Evolutionary conservation across 1,140 invertebrate genomes (phyloP).

Genomic region (Pseudoatta argentina): DNA sequence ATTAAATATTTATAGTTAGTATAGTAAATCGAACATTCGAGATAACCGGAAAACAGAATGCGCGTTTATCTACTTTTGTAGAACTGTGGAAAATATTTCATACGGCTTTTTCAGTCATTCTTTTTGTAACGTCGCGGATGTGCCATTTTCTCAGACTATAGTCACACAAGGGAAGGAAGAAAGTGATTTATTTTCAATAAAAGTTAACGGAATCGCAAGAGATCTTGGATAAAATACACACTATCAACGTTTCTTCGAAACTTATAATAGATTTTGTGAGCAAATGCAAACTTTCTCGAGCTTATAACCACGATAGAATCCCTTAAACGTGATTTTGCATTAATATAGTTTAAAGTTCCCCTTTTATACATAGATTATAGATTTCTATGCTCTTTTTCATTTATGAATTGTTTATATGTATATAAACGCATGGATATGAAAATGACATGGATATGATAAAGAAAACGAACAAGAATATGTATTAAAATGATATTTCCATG

Average conservation of each 20-base stretch:
- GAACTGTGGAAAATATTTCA: slow-evolving; percentile 18
- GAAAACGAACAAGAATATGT: background rate
- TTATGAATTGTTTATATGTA: background rate
- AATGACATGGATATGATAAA: background rate
- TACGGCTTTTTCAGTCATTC: background rate
- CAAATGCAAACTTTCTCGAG: slow-evolving; percentile 28
- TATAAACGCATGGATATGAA: background rate
- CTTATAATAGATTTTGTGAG: background rate
- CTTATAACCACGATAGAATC: slow-evolving; percentile 9
- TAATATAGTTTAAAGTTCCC: slow-evolving; percentile 17
- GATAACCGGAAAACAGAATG: background rate
- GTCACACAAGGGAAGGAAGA: background rate
- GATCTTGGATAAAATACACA: slow-evolving; percentile 9
- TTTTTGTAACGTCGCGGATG: background rate
- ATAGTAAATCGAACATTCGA: too few relatives aligned
- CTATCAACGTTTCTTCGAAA: slow-evolving; percentile 22
- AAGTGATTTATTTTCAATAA: slow-evolving; percentile 50
- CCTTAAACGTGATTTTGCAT: slow-evolving; percentile 53
- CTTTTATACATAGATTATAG: background rate
- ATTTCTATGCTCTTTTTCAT: background rate
- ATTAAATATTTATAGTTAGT: too few relatives aligned
- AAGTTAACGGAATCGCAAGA: slow-evolving; percentile 18
- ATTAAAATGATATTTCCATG: background rate
- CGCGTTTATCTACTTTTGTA: background rate
- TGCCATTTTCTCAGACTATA: background rate